These are phyloP conservation scores for Oreocharis arfaki DNA, from an alignment of 2,113 vertebrate species.

Conservation along the genomic window DNA sequence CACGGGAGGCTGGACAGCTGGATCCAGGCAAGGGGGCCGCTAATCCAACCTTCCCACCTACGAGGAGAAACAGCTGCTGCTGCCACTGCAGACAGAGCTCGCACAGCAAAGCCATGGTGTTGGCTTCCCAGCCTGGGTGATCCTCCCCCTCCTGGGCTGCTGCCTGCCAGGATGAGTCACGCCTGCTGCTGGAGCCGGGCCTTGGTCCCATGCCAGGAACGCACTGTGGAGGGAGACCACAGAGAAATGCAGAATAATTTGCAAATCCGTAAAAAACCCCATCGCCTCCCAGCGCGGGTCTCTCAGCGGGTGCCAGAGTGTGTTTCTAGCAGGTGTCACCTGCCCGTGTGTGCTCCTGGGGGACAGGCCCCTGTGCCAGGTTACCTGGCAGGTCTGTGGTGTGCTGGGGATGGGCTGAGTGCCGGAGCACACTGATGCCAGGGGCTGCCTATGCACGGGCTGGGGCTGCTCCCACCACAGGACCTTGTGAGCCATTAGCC, in stretches of 20 bases:
- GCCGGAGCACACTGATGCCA: rapidly evolving
- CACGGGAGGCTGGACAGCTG: neutral
- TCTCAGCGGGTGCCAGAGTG: neutral
- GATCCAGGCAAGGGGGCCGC: neutral
- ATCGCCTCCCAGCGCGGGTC: neutral
- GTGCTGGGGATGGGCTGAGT: neutral
- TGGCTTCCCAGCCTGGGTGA: neutral
- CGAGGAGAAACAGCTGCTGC: slow-evolving; percentile 13
- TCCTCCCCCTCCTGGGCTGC: neutral
- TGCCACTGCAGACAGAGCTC: neutral
- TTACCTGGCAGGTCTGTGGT: neutral
- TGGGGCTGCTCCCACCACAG: neutral
- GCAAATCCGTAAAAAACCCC: neutral
- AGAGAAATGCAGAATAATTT: slow-evolving; percentile 39
- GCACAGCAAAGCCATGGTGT: neutral
- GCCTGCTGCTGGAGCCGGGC: neutral
- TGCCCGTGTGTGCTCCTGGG: rapidly evolving
- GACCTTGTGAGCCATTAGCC: neutral
- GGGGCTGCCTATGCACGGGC: rapidly evolving
- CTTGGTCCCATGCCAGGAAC: slow-evolving; percentile 33
- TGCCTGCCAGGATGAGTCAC: slow-evolving; percentile 24
- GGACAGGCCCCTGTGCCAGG: neutral
- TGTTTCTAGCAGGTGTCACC: neutral
- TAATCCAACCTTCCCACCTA: neutral
- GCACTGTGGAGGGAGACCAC: neutral